Evolutionary conservation across 1,140 invertebrate genomes (phyloP).

Genomic region (Sminthurides bifidus): DNA sequence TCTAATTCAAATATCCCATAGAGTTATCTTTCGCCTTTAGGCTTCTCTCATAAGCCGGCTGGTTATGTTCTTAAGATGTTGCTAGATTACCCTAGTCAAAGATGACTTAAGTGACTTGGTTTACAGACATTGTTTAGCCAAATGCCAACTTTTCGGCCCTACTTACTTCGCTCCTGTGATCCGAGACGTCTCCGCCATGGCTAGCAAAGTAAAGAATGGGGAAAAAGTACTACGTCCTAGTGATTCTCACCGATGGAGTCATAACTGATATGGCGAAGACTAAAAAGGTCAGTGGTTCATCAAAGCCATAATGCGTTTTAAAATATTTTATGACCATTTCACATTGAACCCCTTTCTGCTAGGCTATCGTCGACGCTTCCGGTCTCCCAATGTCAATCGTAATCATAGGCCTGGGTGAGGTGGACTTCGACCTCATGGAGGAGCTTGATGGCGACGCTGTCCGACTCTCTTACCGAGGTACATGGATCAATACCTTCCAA

Average conservation of each 20-base stretch:
- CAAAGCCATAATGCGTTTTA: too few species aligned
- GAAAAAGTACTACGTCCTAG: constrained; percentile 49
- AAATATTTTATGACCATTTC: too few species aligned
- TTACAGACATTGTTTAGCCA: too few species aligned
- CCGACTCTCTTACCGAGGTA: constrained; percentile 36
- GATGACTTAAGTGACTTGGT: too few species aligned
- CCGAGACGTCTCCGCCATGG: constrained; percentile 22
- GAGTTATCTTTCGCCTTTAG: too few species aligned
- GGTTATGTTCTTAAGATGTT: too few species aligned
- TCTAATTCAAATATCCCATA: too few species aligned
- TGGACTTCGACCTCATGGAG: constrained; percentile 48
- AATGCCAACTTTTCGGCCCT: constrained; percentile 2
- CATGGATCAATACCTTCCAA: too few species aligned
- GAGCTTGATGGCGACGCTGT: constrained; percentile 47
- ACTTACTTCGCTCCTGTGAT: constrained; percentile 5
- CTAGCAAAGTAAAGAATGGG: neutral
- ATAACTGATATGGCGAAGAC: constrained; percentile 54
- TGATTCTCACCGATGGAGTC: constrained; percentile 56
- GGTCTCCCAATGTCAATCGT: constrained; percentile 47
- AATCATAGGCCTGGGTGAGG: constrained; percentile 39
- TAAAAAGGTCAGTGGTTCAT: too few species aligned
- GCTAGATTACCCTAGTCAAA: too few species aligned
- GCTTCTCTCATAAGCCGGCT: too few species aligned
- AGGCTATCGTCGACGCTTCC: constrained; percentile 18
- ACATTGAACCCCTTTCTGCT: neutral